Evolutionary conservation across 1,140 invertebrate genomes (phyloP).

Genomic region (Lysiphlebus fabarum): DNA sequence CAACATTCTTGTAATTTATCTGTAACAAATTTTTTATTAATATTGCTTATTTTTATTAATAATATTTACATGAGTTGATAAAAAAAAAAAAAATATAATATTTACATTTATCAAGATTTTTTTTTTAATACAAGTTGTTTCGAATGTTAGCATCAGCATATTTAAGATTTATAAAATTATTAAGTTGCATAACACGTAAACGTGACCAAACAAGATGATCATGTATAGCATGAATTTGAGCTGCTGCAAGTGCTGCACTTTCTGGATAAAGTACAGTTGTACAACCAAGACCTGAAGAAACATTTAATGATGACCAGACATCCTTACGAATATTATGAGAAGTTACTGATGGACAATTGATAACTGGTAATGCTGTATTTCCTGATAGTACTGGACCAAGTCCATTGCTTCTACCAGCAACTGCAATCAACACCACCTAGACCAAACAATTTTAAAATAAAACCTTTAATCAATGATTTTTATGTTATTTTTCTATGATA

Average conservation of each 20-base stretch:
- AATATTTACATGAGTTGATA: too few relatives aligned
- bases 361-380: constrained; percentile 88
- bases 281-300: constrained; percentile 92
- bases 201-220: constrained; percentile 89
- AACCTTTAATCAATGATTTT: too few relatives aligned
- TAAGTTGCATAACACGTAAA: constrained; percentile 77
- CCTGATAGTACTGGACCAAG: constrained; percentile 92
- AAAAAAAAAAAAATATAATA: too few relatives aligned
- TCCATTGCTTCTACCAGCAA: constrained; percentile 95
- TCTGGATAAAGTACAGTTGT: constrained; percentile 90
- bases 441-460: constrained; percentile 46
- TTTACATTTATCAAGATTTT: too few relatives aligned
- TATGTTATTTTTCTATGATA: too few relatives aligned
- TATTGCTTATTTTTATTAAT: too few relatives aligned
- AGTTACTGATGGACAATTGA: constrained; percentile 90
- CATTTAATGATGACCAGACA: constrained; percentile 92
- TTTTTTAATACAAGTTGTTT: too few relatives aligned
- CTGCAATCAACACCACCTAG: constrained; percentile 89
- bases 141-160: constrained; percentile 63
- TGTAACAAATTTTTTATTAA: too few relatives aligned
- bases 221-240: constrained; percentile 81
- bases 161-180: constrained; percentile 66
- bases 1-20: too few relatives aligned
- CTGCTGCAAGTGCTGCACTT: constrained; percentile 85
- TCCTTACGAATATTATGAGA: constrained; percentile 72